phyloP scores from a whole-genome alignment of 2,888 invertebrate genomes.

The Alloscopus bannaensis region DNA sequence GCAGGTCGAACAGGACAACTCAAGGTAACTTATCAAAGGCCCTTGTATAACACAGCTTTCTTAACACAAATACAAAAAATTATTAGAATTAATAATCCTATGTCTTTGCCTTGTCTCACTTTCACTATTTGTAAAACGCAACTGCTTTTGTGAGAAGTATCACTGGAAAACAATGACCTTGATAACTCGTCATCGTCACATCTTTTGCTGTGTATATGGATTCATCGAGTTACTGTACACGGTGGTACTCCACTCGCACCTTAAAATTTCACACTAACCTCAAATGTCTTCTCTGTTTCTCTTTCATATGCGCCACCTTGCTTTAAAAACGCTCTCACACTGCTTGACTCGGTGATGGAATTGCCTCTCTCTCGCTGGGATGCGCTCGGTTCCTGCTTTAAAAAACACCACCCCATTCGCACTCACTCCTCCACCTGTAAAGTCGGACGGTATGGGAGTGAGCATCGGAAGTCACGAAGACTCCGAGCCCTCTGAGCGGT shows the following conservation, averaged over 20 bases:
- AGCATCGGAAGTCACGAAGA: conserved; percentile 71
- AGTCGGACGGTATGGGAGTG: conserved; percentile 71
- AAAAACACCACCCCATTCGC: not conserved
- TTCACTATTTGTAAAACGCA: no score
- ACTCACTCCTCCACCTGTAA: conserved; percentile 17
- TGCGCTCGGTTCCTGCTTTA: conserved; percentile 82
- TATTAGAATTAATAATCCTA: no score
- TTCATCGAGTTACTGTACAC: no score
- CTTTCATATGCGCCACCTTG: not conserved
- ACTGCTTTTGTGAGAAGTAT: no score
- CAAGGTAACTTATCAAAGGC: conserved; percentile 79
- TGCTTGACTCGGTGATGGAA: not conserved
- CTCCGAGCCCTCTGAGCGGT: conserved; percentile 69
- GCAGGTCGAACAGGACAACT: conserved; percentile 92
- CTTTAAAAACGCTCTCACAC: not conserved
- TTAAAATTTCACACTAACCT: no score
- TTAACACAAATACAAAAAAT: no score
- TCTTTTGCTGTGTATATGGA: no score
- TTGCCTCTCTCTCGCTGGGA: conserved; percentile 77
- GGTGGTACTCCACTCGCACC: no score
- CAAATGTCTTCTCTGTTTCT: no score
- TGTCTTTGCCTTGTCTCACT: no score
- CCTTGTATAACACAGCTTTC: not conserved
- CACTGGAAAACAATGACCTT: no score
- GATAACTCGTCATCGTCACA: no score